phyloP scores from a whole-genome alignment of 2,797 vertebrate species.

The Argentina silus region DNA sequence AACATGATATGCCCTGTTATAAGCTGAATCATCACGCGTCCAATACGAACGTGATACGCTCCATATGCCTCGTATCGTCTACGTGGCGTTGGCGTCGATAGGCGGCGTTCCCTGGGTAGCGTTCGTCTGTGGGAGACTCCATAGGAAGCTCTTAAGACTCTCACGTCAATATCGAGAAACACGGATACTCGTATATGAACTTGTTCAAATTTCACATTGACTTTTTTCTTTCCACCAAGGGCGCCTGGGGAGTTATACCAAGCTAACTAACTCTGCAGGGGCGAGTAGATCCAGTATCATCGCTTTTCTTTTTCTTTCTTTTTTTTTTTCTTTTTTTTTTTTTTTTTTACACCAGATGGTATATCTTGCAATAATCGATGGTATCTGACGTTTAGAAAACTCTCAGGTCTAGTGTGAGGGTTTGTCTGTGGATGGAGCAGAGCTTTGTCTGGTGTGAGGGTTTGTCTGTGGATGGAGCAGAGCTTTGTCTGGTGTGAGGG shows the following conservation, averaged over 20 bases:
- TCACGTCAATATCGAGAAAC: conserved; percentile 54
- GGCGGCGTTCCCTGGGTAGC: conserved; percentile 63
- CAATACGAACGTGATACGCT: background rate
- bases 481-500: conserved; percentile 48
- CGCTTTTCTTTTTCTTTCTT: too few species aligned
- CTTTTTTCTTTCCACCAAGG: conserved; percentile 42
- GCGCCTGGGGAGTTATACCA: conserved; percentile 46
- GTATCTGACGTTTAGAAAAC: conserved; percentile 57
- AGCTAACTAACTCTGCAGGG: conserved; percentile 51
- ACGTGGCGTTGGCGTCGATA: conserved; percentile 45
- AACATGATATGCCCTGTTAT: conserved; percentile 48
- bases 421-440: too few species aligned
- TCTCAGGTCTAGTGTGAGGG: too few species aligned
- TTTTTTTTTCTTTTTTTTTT: too few species aligned
- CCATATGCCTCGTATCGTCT: background rate
- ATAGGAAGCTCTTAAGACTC: conserved; percentile 35
- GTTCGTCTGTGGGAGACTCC: conserved; percentile 61
- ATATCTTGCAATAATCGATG: conserved; percentile 66
- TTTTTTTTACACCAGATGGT: too few species aligned
- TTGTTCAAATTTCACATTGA: conserved; percentile 76
- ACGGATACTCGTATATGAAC: conserved; percentile 55
- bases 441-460: conserved; percentile 19
- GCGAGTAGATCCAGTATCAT: conserved; percentile 65
- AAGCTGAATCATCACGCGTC: background rate
- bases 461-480: conserved; percentile 2